Base-by-base conservation (phyloP, 2,888 invertebrate species). In the Drosophila meridionalis region DNA sequence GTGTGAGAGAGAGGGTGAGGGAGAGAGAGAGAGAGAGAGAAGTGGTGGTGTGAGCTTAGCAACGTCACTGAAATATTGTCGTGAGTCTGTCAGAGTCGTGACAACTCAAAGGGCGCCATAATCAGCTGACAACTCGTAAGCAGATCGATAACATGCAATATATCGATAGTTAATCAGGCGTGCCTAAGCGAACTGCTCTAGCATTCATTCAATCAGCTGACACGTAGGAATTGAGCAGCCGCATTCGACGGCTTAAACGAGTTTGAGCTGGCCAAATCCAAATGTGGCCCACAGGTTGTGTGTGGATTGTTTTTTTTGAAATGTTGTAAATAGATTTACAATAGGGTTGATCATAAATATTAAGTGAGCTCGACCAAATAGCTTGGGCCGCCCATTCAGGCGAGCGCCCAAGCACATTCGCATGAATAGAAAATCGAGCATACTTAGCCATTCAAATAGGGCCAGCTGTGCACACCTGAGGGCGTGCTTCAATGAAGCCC, bases 311-410 rank as follows among this genome's bases (percentile, higher is more conserved):
- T 40, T 6, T 42, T 9, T 43, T 26, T 11, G 62, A 57, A 75
- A 64, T 81, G 59, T 67, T 74, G 76, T 74, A 87, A 87, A 87
- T 87, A 85, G 87, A 79, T 89, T 85, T 85, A 76, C 81, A 79
- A 78, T 83, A 71, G 69, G 81, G 73, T 76, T 73, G 80, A 88
- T 86, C 82, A 85, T 82, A 82, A 84, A 83, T 87, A 87, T 83
- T 79, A 83, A 88, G 78, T 72, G 74, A 62, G 69, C 65, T 73
- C 69, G 58, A 43, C 62, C 79, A 64, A 67, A 76, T 70, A 56
- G 63, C 69, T 82, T 50, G 56, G 64, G 52, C 52, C 69, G 60
- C 55, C 47, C 65, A 38, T 50, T 66, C 45, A 61, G 28, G 3
- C 69, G 45, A 9, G 4, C n/a, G 20, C 20, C 52, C 34, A 52